Evolutionary conservation across 2,888 invertebrate genomes (phyloP).

Genomic region (Cepaea hortensis): DNA sequence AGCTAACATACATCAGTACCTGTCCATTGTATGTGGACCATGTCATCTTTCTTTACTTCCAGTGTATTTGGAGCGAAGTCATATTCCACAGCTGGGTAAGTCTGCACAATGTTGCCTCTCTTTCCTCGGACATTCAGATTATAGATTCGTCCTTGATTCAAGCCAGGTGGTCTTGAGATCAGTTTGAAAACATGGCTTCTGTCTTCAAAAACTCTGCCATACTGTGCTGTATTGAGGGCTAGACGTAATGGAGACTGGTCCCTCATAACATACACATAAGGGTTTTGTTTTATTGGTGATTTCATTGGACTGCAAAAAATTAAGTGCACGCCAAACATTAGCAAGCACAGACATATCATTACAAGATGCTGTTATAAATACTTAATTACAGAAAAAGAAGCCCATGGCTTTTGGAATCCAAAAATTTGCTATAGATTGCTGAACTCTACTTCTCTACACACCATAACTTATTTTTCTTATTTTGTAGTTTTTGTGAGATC

Average conservation of each 20-base stretch:
- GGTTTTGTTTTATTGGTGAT: conserved; percentile 73
- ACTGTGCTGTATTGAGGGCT: conserved; percentile 75
- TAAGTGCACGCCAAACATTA: neutral
- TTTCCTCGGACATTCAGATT: conserved; percentile 76
- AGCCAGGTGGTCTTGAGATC: conserved; percentile 61
- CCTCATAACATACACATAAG: conserved; percentile 70
- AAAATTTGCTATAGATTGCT: too few species aligned
- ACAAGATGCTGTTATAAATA: neutral
- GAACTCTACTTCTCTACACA: too few species aligned
- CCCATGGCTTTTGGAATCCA: too few species aligned
- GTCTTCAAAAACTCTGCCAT: conserved; percentile 74
- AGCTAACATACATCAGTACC: conserved; percentile 31
- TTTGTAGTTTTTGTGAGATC: too few species aligned
- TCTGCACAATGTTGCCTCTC: conserved; percentile 76
- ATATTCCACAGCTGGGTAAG: conserved; percentile 75
- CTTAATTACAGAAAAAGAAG: neutral
- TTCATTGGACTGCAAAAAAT: conserved; percentile 30
- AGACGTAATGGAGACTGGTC: conserved; percentile 67
- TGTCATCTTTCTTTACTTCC: conserved; percentile 63
- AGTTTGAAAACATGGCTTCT: conserved; percentile 72
- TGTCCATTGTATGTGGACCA: conserved; percentile 75
- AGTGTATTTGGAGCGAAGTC: conserved; percentile 74
- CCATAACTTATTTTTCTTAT: too few species aligned
- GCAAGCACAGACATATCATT: neutral
- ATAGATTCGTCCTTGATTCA: conserved; percentile 48